Conservation (phyloP, 2,113 vertebrate genomes). For the Pachyramphus minor region DNA sequence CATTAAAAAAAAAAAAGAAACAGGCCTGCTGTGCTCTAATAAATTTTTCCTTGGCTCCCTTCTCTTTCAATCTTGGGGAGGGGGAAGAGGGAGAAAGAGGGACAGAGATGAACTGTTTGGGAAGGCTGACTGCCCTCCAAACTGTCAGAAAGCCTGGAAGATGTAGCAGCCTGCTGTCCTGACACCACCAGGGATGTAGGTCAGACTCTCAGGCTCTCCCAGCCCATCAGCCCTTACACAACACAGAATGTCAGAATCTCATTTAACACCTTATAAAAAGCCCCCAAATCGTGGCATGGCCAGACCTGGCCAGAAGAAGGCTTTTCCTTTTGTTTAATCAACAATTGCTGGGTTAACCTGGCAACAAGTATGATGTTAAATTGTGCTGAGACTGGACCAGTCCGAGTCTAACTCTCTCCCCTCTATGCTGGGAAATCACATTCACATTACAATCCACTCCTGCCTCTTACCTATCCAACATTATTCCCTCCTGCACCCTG, state of each 20-base stretch:
- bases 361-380: neutral
- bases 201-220: neutral
- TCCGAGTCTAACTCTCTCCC: neutral
- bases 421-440: neutral
- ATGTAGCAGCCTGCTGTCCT: neutral
- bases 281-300: neutral
- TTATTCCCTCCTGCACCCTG: neutral
- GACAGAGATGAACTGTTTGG: constrained; percentile 40
- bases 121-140: constrained; percentile 43
- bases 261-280: constrained; percentile 13
- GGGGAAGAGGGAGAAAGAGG: neutral
- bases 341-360: constrained; percentile 27
- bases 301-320: constrained; percentile 2
- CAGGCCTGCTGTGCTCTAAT: neutral
- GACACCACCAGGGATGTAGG: constrained; percentile 2
- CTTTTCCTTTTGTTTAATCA: constrained; percentile 39
- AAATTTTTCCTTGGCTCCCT: constrained; percentile 59
- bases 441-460: neutral
- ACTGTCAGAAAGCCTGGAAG: constrained; percentile 30
- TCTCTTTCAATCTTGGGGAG: constrained; percentile 41
- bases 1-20: neutral
- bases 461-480: neutral
- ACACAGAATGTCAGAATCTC: neutral
- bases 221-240: neutral
- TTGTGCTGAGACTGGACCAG: neutral